A percentile compares a stretch with the other conserved stretches of the same genome.
phyloP scores from a whole-genome alignment of 2,888 invertebrate species.

The Coenonympha glycerion region DNA sequence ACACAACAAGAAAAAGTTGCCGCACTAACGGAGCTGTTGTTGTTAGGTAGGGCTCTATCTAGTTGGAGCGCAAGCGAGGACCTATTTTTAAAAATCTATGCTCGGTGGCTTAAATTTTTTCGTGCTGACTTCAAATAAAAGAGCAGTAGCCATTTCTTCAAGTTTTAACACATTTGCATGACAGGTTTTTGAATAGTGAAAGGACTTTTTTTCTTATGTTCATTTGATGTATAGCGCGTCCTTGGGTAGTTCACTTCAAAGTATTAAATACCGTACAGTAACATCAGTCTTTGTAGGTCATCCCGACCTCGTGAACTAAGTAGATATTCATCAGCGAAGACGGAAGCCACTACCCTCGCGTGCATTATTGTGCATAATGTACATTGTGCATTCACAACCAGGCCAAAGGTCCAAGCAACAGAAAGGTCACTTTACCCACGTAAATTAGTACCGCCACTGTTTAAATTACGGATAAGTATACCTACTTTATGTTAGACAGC shows the following conservation, averaged over 20 bases:
- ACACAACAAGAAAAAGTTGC: too few relatives aligned
- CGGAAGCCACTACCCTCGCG: constrained; percentile 38
- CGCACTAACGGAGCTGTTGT: too few relatives aligned
- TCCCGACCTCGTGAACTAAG: constrained; percentile 2
- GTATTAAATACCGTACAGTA: neutral
- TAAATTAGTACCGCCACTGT: constrained; percentile 15
- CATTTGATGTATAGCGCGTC: neutral
- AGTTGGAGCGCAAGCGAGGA: too few relatives aligned
- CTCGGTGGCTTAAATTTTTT: too few relatives aligned
- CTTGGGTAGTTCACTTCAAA: neutral
- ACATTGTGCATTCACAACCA: constrained; percentile 25
- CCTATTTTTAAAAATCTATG: too few relatives aligned
- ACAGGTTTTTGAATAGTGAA: too few relatives aligned
- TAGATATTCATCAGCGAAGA: constrained; percentile 34
- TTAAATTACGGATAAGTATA: neutral
- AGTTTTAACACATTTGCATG: too few relatives aligned
- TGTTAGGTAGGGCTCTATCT: too few relatives aligned
- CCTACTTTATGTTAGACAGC: too few relatives aligned
- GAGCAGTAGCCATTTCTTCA: too few relatives aligned
- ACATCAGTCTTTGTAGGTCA: neutral
- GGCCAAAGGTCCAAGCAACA: constrained; percentile 22
- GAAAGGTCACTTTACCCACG: constrained; percentile 20
- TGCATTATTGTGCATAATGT: constrained; percentile 27
- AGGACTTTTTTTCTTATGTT: neutral
- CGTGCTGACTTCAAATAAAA: too few relatives aligned